Evolutionary conservation across 2,888 invertebrate species (phyloP).

Genomic region (Tetheella fluctuosa): DNA sequence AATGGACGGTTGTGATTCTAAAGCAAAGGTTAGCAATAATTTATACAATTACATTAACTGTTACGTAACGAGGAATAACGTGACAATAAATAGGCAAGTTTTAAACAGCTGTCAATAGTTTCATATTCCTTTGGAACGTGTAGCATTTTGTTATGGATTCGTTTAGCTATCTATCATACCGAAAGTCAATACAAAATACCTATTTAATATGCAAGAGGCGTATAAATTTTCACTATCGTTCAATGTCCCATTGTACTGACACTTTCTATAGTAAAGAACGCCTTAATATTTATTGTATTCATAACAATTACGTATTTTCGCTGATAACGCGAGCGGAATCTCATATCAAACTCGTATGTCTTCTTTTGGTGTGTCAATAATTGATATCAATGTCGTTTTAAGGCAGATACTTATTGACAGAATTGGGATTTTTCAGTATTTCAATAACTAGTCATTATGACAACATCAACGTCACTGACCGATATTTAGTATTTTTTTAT

Average conservation of each 20-base stretch:
- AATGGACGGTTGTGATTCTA: no score
- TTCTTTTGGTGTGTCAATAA: conserved; percentile 17
- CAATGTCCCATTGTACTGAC: conserved; percentile 68
- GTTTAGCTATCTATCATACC: conserved; percentile 31
- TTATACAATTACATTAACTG: neutral
- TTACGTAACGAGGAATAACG: neutral
- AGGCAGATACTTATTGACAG: neutral
- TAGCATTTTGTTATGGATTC: conserved; percentile 26
- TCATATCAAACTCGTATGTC: conserved; percentile 53
- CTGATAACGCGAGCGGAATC: conserved; percentile 34
- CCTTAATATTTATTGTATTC: conserved; percentile 37
- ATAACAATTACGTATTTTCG: conserved; percentile 42
- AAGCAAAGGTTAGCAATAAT: neutral
- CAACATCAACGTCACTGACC: no score
- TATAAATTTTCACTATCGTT: conserved; percentile 78
- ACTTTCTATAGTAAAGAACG: conserved; percentile 76
- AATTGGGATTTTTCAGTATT: neutral
- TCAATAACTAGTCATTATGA: neutral
- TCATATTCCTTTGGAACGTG: conserved; percentile 26
- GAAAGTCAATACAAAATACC: conserved; percentile 45
- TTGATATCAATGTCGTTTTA: neutral
- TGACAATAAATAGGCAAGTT: neutral
- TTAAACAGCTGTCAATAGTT: conserved; percentile 17
- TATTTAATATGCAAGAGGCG: conserved; percentile 62
- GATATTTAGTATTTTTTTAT: no score